phyloP scores from a whole-genome alignment of 2,113 vertebrate genomes.

The Myocastor coypus region DNA sequence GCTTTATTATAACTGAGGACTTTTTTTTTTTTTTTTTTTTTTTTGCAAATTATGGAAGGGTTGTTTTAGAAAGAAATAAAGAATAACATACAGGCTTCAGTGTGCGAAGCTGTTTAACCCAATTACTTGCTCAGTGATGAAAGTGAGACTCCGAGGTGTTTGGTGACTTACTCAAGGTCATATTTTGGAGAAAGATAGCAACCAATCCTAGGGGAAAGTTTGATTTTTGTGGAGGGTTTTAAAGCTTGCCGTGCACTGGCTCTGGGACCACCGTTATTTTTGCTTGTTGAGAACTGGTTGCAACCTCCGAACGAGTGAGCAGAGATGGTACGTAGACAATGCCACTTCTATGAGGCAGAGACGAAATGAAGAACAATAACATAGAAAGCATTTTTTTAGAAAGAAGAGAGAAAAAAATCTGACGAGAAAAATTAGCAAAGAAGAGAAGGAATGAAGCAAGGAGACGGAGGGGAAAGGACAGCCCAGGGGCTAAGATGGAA shows the following conservation, averaged over 20 bases:
- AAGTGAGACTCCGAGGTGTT: background rate
- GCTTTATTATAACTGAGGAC: slow-evolving; percentile 15
- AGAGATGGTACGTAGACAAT: background rate
- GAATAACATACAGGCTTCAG: background rate
- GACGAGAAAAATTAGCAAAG: background rate
- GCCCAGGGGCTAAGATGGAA: background rate
- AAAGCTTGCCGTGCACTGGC: background rate
- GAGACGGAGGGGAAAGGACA: rapidly evolving
- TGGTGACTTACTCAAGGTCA: background rate
- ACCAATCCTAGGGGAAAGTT: background rate
- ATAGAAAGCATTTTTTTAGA: background rate
- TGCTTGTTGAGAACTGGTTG: background rate
- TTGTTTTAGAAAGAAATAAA: background rate
- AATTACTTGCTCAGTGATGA: background rate
- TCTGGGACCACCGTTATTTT: background rate
- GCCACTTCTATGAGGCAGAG: background rate
- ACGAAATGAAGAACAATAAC: slow-evolving; percentile 1
- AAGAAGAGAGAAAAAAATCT: background rate
- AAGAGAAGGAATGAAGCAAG: background rate
- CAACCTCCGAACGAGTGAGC: background rate
- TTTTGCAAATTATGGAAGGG: background rate
- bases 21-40: too few relatives aligned
- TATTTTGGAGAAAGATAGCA: background rate
- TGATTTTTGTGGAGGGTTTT: background rate
- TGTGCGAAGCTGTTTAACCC: background rate